Base-by-base conservation (phyloP, 2,113 vertebrate species). In the Nerophis ophidion region DNA sequence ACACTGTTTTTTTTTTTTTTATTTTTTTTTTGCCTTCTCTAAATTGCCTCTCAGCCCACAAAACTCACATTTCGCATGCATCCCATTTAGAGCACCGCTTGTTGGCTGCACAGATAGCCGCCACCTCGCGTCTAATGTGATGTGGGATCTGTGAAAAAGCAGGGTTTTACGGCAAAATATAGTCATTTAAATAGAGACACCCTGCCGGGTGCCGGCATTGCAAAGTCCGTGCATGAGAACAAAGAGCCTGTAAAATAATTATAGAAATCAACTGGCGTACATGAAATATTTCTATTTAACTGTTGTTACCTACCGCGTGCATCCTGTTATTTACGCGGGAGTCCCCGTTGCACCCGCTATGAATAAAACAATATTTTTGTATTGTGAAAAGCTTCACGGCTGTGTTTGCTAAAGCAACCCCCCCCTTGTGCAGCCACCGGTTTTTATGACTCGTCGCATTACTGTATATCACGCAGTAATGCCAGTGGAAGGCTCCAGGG, bases 41-140 rank as follows among this genome's bases (percentile, higher is more conserved):
- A 85, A 84, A 86, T 88, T 83, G 71, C 72, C 72, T 82, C 72
- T 65, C 64, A 59, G 72, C 76, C 84, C 85, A 79, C 70, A 70
- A 75, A 85, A 80, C 69, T 76, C 75, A 72, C 77, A 81, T 83
- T 76, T 79, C 71, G 55, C 60, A 55, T 72, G 63, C 19, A 46
- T 64, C 69, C 75, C 77, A 76, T 80, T 81, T 75, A 66, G 71
- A 68, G 63, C 16, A 17, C 61, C 19, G 60, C 45, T 36, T 14
- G 51, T 63, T 54, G 38, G 9, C 53, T 57, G 72, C 63, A 55
- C 8, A 61, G 55, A 50, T 56, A 51, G 61, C 26, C 13, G 65
- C 59, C 58, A 15, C 62, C 65, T 64, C 14, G 5, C 14, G 70
- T 57, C 62, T 38, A 53, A 40, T 48, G 8, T 65, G 62, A 74